Evolutionary conservation across 2,888 invertebrate genomes (phyloP), one percentile per base, ranked within the genome.

Genomic region (Junonia oenone): DNA sequence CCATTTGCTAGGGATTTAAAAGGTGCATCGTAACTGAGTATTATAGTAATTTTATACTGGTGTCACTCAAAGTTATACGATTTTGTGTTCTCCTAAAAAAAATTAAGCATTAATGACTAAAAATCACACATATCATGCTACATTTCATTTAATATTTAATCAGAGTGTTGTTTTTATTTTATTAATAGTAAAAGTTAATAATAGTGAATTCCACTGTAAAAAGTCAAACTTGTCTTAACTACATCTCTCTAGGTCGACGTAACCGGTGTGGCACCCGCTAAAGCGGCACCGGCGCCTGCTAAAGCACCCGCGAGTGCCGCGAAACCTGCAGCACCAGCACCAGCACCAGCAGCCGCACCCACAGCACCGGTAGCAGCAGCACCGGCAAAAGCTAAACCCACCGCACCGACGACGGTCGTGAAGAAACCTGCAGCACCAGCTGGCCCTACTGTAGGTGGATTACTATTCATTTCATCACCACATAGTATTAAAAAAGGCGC

Each of bases 261-360:
- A 13, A 80, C 89, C 1, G 83, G 91, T 0, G 74, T 83, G n/a
- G 81, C 87, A 0, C 80, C 89, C 0, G 72, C 73, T 0, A 67
- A 83, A 6, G 71, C 86, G 0, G 79, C 91, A 11, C 78, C 86
- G 0, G 78, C 89, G 0, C 72, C 73, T 0, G 66, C 89, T 0
- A 73, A 91, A 0, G 63, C 93, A 2, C 93, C 38, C 6, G 11
- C 94, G 8, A 81, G 93, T 31, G 88, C 93, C n/a, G 90, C 94
- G 3, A 93, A 94, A 91, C 92, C 94, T 37, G 91, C 94, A 68
- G 93, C 93, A 0, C 92, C 69, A 0, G 61, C 66, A 0, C 59
- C 69, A 0, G 58, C 67, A 0, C 31, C 62, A 0, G 55, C 66
- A 0, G 52, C 65, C 0, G 62, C 67, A 0, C 55, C 67, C 0